Percentiles rank a stretch among this genome's conserved stretches.
Conservation (phyloP, 2,113 vertebrate genomes). For the Lampris megalopsis region DNA sequence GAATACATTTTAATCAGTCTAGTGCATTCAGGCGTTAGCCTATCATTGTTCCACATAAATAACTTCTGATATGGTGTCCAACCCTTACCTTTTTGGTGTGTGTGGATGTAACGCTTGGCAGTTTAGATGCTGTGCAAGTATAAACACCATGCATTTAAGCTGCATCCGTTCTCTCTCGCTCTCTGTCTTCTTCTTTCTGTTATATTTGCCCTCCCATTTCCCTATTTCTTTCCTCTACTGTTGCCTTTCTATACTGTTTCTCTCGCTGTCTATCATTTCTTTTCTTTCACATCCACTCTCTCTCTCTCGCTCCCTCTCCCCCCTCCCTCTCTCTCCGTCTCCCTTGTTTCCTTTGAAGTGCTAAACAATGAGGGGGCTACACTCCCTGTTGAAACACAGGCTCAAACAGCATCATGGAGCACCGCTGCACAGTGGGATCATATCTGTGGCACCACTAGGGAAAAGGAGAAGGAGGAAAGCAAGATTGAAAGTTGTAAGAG, state of each 20-base stretch:
- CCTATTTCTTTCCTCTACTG: conserved; percentile 14
- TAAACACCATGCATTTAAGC: conserved; percentile 39
- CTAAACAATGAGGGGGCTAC: conserved; percentile 73
- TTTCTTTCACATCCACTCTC: neutral
- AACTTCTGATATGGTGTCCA: conserved; percentile 29
- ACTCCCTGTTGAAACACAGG: conserved; percentile 60
- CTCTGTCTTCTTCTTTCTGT: conserved; percentile 8
- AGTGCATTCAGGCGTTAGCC: neutral
- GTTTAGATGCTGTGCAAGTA: conserved; percentile 52
- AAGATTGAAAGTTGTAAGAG: conserved; percentile 49
- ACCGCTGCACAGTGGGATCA: conserved; percentile 51
- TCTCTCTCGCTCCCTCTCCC: neutral
- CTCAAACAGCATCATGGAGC: conserved; percentile 55
- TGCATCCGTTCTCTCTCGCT: neutral
- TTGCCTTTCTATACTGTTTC: conserved; percentile 38
- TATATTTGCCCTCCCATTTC: conserved; percentile 1
- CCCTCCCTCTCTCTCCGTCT: conserved; percentile 24
- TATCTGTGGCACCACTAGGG: conserved; percentile 42
- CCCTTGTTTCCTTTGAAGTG: conserved; percentile 74
- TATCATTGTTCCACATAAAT: conserved; percentile 28
- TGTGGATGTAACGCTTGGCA: conserved; percentile 29
- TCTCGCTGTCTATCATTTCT: conserved; percentile 42
- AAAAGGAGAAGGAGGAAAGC: conserved; percentile 24
- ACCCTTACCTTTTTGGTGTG: conserved; percentile 7
- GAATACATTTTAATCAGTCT: conserved; percentile 35